Evolutionary conservation across 2,888 invertebrate species (phyloP).

Genomic region (Himalopsyche kuldschensis): DNA sequence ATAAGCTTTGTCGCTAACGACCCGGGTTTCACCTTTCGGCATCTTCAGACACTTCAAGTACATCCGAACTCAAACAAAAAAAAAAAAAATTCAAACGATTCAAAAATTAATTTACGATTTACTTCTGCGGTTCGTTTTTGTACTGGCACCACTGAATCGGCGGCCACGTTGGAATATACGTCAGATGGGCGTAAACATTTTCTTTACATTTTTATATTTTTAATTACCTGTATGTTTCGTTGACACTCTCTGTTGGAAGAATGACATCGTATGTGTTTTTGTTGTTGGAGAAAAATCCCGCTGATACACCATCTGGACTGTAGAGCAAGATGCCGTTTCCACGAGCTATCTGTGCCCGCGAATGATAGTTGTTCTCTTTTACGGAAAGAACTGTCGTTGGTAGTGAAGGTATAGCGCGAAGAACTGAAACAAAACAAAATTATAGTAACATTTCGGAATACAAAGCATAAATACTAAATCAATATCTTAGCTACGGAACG

Average conservation of each 20-base stretch:
- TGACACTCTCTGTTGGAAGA: slow-evolving; percentile 71
- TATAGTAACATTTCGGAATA: no score
- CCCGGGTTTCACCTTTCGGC: no score
- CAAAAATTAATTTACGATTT: no score
- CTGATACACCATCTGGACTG: slow-evolving; percentile 55
- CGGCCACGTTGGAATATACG: no score
- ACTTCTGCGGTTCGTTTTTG: no score
- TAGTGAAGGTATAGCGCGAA: slow-evolving; percentile 10
- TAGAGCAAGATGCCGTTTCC: slow-evolving; percentile 82
- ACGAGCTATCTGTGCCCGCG: slow-evolving; percentile 69
- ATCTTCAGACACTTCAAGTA: no score
- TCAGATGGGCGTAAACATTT: background rate
- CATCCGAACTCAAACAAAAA: no score
- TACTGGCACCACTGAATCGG: no score
- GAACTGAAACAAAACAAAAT: slow-evolving; percentile 15
- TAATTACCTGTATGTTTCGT: slow-evolving; percentile 72
- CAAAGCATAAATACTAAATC: no score
- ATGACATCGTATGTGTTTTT: slow-evolving; percentile 72
- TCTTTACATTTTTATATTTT: background rate
- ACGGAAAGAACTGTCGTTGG: slow-evolving; percentile 22
- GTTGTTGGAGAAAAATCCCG: slow-evolving; percentile 40
- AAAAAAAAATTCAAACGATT: no score
- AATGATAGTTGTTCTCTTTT: slow-evolving; percentile 64
- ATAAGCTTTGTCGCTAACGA: no score
- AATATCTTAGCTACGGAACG: no score